These are phyloP conservation scores for Ethmia dodecea DNA, from an alignment of 2,888 invertebrate genomes.

Conservation along the genomic window DNA sequence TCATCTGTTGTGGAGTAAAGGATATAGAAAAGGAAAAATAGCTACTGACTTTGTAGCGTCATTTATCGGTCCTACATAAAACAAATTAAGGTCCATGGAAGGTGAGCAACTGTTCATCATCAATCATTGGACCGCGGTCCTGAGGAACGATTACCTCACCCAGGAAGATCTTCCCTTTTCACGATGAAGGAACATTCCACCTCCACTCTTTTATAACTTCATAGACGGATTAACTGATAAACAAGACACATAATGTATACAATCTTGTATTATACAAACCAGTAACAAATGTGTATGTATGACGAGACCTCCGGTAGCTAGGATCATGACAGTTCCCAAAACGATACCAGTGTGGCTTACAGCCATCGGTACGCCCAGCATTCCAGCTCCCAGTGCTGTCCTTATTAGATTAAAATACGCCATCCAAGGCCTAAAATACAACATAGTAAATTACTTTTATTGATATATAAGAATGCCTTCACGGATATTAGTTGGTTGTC, in stretches of 20 bases:
- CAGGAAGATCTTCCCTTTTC: too few species aligned
- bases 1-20: too few species aligned
- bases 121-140: too few species aligned
- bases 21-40: too few species aligned
- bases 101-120: too few species aligned
- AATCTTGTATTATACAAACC: not conserved
- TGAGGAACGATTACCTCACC: too few species aligned
- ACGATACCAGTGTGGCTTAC: slow-evolving; percentile 46
- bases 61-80: too few species aligned
- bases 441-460: not conserved
- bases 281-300: slow-evolving; percentile 36
- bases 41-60: too few species aligned
- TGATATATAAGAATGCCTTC: not conserved
- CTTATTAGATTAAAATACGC: slow-evolving; percentile 50
- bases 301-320: slow-evolving; percentile 34
- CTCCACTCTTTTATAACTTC: too few species aligned
- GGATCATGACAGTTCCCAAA: slow-evolving; percentile 35
- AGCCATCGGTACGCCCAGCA: slow-evolving; percentile 46
- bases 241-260: too few species aligned
- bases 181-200: too few species aligned
- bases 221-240: too few species aligned
- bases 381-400: slow-evolving; percentile 40
- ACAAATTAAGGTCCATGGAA: not conserved
- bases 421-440: slow-evolving; percentile 30
- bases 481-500: not conserved